A percentile compares a stretch with the other conserved stretches of the same genome.
Evolutionary conservation across 2,797 vertebrate genomes (phyloP).

Genomic region (Pteropus rufus): DNA sequence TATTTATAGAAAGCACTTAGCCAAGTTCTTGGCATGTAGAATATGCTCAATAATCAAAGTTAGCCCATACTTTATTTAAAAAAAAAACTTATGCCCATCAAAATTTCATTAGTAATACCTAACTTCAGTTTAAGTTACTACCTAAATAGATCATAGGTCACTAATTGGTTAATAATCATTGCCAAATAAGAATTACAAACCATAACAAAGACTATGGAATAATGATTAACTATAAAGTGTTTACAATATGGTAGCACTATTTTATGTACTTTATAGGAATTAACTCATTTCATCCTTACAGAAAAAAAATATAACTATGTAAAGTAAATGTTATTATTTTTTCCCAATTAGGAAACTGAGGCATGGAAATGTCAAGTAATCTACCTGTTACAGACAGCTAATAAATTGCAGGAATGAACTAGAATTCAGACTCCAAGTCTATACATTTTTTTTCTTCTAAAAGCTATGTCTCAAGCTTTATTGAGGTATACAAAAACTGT

Average conservation of each 20-base stretch:
- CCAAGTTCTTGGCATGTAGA: conserved; percentile 37
- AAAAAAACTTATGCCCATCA: conserved; percentile 32
- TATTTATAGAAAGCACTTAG: conserved; percentile 61
- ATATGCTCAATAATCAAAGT: conserved; percentile 36
- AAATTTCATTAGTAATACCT: conserved; percentile 46
- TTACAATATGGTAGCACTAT: neutral
- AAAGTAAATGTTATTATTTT: neutral
- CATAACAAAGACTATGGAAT: neutral
- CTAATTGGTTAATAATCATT: conserved; percentile 32
- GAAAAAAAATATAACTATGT: neutral
- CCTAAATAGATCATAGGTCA: conserved; percentile 7
- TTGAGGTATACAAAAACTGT: neutral
- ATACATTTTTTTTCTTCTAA: neutral
- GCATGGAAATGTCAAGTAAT: neutral
- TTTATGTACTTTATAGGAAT: neutral
- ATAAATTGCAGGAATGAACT: neutral
- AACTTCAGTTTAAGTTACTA: conserved; percentile 47
- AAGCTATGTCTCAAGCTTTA: neutral
- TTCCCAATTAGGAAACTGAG: conserved; percentile 15
- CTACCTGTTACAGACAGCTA: neutral
- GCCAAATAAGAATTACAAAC: conserved; percentile 6
- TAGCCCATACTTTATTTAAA: conserved; percentile 51
- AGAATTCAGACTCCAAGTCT: neutral
- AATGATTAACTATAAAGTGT: neutral
- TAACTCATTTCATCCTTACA: neutral